Base-by-base conservation (phyloP, 2,797 vertebrate genomes). In the Gorsachius magnificus region DNA sequence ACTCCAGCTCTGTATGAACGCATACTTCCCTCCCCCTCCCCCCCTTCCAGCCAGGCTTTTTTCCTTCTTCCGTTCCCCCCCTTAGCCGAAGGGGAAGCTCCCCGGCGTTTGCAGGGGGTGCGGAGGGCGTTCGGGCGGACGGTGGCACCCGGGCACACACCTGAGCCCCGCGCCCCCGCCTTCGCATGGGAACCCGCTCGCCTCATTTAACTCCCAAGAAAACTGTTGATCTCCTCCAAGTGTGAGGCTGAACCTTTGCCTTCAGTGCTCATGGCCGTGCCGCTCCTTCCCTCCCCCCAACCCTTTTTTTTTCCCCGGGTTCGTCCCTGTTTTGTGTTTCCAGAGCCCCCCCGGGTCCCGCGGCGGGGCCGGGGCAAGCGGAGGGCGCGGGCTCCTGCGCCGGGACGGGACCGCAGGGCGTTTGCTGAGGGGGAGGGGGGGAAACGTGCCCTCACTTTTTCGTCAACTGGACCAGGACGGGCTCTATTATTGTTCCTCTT, bases 191-290 rank as follows among this genome's bases (percentile, higher is more conserved):
- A 76, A 76, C 74, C 51, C 16, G 3, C n/a, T 76, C 18, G 38
- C 72, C 35, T 60, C 56, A 12, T 61, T 53, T 17, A 48, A 71
- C 70, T 94, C 48, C 48, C 61, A 65, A 71, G 89, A 89, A 96
- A 96, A 96, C 87, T 96, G 90, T 96, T 96, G 96, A 94, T 92
- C 41, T 57, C 29, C 43, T 71, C 46, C 21, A 72, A 60, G 53
- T 26, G 28, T 31, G 68, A 70, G 36, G 35, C 19, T 51, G 69
- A 66, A 90, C 38, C 83, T 79, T 38, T 29, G 35, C 38, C 11
- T 69, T 64, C 69, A 56, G 48, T 45, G 60, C 22, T 91, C 51
- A 48, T 31, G 70, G 54, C 50, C 57, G 50, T 54, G 11, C 28
- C 13, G 6, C 35, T 80, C 24, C 48, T 28, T 51, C 38, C 48